Evolutionary conservation across 2,113 vertebrate genomes (phyloP).

Genomic region (Poeciliopsis retropinna): DNA sequence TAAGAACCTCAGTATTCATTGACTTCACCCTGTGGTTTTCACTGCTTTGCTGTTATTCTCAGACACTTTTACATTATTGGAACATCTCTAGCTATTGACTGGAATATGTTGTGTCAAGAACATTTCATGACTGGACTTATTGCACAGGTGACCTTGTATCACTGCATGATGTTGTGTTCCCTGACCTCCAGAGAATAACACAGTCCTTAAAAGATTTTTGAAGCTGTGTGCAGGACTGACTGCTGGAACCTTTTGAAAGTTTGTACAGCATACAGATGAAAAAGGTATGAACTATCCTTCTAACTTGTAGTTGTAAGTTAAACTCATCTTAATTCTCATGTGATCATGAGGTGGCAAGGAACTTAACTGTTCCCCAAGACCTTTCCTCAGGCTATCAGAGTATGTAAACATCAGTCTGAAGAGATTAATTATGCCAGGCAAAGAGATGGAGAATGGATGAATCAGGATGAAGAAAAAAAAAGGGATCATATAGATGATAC

Average conservation of each 20-base stretch:
- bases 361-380: slow-evolving; percentile 44
- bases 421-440: slow-evolving; percentile 67
- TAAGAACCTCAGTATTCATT: too few species aligned
- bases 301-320: slow-evolving; percentile 27
- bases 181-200: too few species aligned
- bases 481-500: slow-evolving; percentile 56
- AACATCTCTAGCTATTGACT: too few species aligned
- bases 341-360: slow-evolving; percentile 58
- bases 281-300: background rate
- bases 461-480: slow-evolving; percentile 1
- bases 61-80: too few species aligned
- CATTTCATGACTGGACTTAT: too few species aligned
- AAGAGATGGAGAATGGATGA: slow-evolving; percentile 16
- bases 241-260: background rate
- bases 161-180: too few species aligned
- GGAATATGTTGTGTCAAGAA: too few species aligned
- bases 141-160: too few species aligned
- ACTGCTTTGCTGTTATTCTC: too few species aligned
- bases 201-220: too few species aligned
- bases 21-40: too few species aligned
- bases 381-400: slow-evolving; percentile 56
- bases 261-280: slow-evolving; percentile 11
- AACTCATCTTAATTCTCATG: slow-evolving; percentile 41
- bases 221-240: too few species aligned
- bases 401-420: slow-evolving; percentile 69